Percentiles rank a stretch among this genome's conserved stretches.
These are phyloP conservation scores for Numenius phaeopus DNA, from an alignment of 2,797 vertebrate genomes.

Conservation along the genomic window DNA sequence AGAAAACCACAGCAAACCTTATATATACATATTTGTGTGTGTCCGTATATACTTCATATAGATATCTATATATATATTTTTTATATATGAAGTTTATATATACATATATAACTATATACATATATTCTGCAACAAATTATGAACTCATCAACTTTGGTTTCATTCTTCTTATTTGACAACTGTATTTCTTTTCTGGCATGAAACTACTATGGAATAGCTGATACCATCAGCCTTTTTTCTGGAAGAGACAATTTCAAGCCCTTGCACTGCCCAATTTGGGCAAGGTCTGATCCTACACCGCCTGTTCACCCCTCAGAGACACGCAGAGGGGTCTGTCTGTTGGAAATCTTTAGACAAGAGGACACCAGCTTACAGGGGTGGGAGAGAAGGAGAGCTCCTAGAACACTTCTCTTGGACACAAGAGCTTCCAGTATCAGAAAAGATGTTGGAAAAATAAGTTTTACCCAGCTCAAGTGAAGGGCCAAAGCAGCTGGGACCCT, in stretches of 20 bases:
- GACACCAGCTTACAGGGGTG: too few species aligned
- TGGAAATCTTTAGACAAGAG: background rate
- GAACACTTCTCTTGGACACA: background rate
- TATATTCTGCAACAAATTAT: background rate
- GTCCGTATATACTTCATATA: fast-evolving
- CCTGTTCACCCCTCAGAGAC: background rate
- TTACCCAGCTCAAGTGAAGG: background rate
- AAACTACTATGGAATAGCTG: background rate
- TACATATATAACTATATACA: background rate
- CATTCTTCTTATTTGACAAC: background rate
- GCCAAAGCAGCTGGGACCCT: background rate
- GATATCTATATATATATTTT: background rate
- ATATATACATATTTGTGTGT: fast-evolving
- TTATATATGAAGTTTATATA: background rate
- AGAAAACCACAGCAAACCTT: background rate
- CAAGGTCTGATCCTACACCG: background rate
- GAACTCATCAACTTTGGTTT: background rate
- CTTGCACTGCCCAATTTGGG: too few species aligned
- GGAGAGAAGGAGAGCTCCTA: background rate
- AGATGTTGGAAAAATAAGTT: background rate
- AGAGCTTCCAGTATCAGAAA: background rate
- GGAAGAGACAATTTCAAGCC: background rate
- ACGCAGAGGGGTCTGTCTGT: background rate
- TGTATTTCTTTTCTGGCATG: background rate
- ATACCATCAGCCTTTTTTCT: background rate